These are phyloP conservation scores for Podargus strigoides DNA, from an alignment of 2,797 vertebrate genomes.

Conservation along the genomic window DNA sequence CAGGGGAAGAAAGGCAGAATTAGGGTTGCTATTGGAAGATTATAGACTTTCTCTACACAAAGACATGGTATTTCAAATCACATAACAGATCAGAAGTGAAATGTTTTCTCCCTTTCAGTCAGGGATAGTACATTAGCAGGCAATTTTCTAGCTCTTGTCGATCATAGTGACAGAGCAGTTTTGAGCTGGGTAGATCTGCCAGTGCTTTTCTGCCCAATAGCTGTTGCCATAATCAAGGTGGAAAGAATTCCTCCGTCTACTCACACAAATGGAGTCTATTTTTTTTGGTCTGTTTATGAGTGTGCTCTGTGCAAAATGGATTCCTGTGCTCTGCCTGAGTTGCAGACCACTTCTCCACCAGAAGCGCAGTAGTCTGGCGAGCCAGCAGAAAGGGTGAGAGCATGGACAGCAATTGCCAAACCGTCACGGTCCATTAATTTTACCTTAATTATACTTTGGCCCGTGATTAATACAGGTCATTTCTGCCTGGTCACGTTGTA, in stretches of 20 bases:
- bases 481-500: background rate
- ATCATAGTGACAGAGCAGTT: background rate
- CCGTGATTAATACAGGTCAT: slow-evolving; percentile 12
- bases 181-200: background rate
- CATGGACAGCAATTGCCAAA: background rate
- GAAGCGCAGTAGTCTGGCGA: background rate
- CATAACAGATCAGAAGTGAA: background rate
- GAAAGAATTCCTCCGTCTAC: background rate
- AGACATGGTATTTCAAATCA: background rate
- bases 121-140: background rate
- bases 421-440: slow-evolving; percentile 32
- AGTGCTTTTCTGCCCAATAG: background rate
- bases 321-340: background rate
- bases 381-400: background rate
- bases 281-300: background rate
- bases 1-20: background rate
- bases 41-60: background rate
- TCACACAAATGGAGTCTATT: background rate
- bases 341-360: background rate
- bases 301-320: background rate
- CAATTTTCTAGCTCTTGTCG: background rate
- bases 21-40: background rate
- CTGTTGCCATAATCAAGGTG: background rate
- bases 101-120: background rate
- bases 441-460: slow-evolving; percentile 1